These are phyloP conservation scores for Chaetogeoica ovagalla DNA, from an alignment of 2,888 invertebrate species.

Conservation along the genomic window DNA sequence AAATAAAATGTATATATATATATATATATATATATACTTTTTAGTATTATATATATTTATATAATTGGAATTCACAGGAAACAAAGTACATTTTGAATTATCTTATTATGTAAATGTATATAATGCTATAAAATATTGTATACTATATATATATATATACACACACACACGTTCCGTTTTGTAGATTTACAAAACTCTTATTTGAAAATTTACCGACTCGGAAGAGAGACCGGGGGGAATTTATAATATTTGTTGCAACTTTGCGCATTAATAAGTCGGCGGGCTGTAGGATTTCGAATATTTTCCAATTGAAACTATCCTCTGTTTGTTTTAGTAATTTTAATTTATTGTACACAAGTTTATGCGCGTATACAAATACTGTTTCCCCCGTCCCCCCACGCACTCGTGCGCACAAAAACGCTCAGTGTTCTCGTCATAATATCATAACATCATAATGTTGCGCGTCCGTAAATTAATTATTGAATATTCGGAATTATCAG, in stretches of 20 bases:
- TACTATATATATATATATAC: neutral
- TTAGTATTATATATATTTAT: too few relatives aligned
- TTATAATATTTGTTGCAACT: conserved; percentile 20
- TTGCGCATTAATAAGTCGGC: conserved; percentile 12
- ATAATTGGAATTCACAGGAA: too few relatives aligned
- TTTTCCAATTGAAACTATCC: conserved; percentile 15
- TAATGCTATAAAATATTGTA: too few relatives aligned
- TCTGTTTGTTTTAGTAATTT: conserved; percentile 10
- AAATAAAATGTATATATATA: conserved; percentile 8
- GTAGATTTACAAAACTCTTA: conserved; percentile 16
- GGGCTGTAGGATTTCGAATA: neutral
- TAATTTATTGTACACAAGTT: conserved; percentile 16
- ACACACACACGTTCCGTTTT: neutral
- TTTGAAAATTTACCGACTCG: conserved; percentile 10
- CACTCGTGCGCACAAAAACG: neutral
- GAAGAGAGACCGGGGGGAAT: neutral
- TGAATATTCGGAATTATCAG: too few relatives aligned
- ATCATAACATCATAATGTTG: too few relatives aligned
- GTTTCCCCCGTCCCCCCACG: too few relatives aligned
- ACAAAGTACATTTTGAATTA: neutral
- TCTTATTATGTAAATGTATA: conserved; percentile 12
- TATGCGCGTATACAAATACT: neutral
- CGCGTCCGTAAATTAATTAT: too few relatives aligned
- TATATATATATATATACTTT: neutral
- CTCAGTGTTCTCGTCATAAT: neutral